Conservation (phyloP, 2,888 invertebrate genomes). For the Craniophora ligustri region DNA sequence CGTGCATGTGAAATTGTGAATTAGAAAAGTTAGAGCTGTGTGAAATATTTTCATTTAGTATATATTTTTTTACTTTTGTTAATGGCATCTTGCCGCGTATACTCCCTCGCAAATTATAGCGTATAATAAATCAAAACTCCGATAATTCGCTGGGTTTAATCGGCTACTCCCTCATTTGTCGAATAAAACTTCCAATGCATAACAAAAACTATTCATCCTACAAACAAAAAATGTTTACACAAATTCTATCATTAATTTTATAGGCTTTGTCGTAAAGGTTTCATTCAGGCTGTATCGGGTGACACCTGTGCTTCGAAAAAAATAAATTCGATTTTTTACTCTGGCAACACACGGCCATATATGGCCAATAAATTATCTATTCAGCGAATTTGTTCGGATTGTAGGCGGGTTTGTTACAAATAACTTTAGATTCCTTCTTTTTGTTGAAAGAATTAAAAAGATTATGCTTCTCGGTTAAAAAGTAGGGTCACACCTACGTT, state of each 20-base stretch:
- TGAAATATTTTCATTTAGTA: no score
- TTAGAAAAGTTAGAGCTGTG: no score
- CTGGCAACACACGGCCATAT: constrained; percentile 62
- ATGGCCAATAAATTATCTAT: constrained; percentile 81
- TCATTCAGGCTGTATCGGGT: constrained; percentile 50
- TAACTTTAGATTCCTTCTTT: constrained; percentile 57
- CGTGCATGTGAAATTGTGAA: no score
- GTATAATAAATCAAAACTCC: constrained; percentile 22
- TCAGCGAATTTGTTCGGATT: constrained; percentile 80
- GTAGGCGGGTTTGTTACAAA: constrained; percentile 81
- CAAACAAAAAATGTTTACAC: constrained; percentile 81
- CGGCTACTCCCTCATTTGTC: constrained; percentile 35
- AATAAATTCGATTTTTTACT: constrained; percentile 55
- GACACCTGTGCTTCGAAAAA: constrained; percentile 57
- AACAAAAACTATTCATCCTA: constrained; percentile 51
- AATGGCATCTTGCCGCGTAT: neutral
- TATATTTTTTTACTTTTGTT: no score
- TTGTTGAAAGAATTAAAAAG: constrained; percentile 65
- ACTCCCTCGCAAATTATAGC: neutral
- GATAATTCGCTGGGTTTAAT: constrained; percentile 24
- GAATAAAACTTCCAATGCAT: constrained; percentile 18
- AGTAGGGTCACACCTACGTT: constrained; percentile 59
- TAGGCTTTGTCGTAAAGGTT: constrained; percentile 48
- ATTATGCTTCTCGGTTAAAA: constrained; percentile 53
- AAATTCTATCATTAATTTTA: constrained; percentile 74